phyloP scores from a whole-genome alignment of 2,113 vertebrate genomes.

The Pantherophis guttatus region DNA sequence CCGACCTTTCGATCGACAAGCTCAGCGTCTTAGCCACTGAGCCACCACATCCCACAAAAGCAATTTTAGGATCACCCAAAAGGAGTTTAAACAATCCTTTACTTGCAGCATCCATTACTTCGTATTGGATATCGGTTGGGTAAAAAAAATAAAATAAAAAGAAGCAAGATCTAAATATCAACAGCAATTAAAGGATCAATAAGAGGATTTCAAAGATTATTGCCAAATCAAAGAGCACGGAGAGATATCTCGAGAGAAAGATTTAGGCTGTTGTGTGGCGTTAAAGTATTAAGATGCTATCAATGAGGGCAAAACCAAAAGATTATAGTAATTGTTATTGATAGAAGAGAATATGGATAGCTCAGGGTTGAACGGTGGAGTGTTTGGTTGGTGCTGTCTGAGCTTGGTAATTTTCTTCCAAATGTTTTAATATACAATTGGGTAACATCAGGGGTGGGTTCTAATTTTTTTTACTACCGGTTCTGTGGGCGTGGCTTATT shows the following conservation, averaged over 20 bases:
- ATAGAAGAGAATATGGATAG: background rate
- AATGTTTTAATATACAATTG: too few species aligned
- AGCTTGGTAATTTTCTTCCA: too few species aligned
- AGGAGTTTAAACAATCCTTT: background rate
- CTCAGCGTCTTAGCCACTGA: too few species aligned
- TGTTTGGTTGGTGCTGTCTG: background rate
- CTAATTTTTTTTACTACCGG: too few species aligned
- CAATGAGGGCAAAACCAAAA: slow-evolving; percentile 44
- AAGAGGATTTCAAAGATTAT: slow-evolving; percentile 9
- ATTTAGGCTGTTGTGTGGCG: slow-evolving; percentile 60
- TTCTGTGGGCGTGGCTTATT: too few species aligned
- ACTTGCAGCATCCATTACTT: background rate
- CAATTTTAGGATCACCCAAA: background rate
- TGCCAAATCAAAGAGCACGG: slow-evolving; percentile 56
- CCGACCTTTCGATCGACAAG: too few species aligned
- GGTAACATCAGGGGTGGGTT: too few species aligned
- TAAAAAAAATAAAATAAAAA: background rate
- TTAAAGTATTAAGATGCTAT: slow-evolving; percentile 68
- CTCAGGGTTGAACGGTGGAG: background rate
- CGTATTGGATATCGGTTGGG: background rate
- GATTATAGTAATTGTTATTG: slow-evolving; percentile 36
- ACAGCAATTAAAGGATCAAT: background rate
- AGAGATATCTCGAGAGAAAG: slow-evolving; percentile 65
- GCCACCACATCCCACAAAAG: background rate
- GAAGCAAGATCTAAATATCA: background rate